Conservation (phyloP, 2,797 vertebrate species). For the Spinibarbus caldwelli region DNA sequence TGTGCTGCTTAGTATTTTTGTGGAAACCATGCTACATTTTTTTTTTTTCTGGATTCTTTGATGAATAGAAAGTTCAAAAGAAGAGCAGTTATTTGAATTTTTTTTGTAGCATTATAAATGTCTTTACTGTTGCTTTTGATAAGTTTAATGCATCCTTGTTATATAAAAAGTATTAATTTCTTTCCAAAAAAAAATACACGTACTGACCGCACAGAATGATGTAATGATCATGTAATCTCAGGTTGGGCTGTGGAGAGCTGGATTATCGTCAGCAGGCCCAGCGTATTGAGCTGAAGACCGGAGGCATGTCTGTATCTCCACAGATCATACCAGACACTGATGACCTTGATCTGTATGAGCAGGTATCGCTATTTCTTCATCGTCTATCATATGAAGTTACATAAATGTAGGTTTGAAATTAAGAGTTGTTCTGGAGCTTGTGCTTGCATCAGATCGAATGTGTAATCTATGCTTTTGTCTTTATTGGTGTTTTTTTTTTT, state of each 20-base stretch:
- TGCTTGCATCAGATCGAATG: not conserved
- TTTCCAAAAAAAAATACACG: no score
- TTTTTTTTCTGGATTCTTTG: no score
- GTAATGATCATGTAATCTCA: not conserved
- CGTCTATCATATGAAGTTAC: not conserved
- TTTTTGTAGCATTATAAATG: not conserved
- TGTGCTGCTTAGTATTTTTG: not conserved
- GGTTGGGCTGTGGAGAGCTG: slow-evolving; percentile 85
- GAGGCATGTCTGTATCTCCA: slow-evolving; percentile 87
- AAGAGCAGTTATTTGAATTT: no score
- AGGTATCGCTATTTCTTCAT: slow-evolving; percentile 76
- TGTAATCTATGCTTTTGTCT: not conserved
- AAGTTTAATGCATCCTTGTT: not conserved
- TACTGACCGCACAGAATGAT: not conserved
- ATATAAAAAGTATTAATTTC: not conserved
- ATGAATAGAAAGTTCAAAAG: not conserved
- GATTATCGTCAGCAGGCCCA: slow-evolving; percentile 91
- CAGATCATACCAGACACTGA: slow-evolving; percentile 83
- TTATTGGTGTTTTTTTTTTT: slow-evolving; percentile 20
- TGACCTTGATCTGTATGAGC: slow-evolving; percentile 89
- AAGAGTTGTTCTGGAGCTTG: not conserved
- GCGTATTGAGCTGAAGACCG: slow-evolving; percentile 90
- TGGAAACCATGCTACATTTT: not conserved
- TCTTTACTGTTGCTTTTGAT: not conserved
- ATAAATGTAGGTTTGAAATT: not conserved